Evolutionary conservation across 2,797 vertebrate species (phyloP).

Genomic region (Triplophysa bombifrons): DNA sequence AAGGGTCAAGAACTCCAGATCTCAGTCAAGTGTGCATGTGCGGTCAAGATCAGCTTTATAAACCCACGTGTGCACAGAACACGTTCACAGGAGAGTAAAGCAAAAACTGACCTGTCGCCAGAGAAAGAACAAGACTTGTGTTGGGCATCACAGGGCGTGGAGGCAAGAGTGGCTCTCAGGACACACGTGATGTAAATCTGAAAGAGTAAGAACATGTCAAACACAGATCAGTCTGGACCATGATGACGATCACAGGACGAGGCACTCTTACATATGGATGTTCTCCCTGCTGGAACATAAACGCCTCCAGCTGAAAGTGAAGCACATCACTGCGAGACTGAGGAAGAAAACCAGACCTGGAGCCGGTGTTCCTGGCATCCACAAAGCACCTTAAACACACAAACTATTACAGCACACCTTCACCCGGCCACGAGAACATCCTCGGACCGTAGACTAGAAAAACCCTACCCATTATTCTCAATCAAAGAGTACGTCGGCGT

Average conservation of each 20-base stretch:
- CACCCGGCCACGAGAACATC: background rate
- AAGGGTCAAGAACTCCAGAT: too few species aligned
- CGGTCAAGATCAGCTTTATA: too few species aligned
- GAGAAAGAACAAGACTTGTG: constrained; percentile 21
- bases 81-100: too few species aligned
- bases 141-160: background rate
- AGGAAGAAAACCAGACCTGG: constrained; percentile 14
- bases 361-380: background rate
- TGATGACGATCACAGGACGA: accelerated
- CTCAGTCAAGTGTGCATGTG: too few species aligned
- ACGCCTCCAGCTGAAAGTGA: constrained; percentile 11
- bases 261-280: background rate
- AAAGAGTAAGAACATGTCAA: background rate
- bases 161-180: constrained; percentile 16
- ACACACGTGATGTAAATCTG: constrained; percentile 20
- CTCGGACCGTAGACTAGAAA: background rate
- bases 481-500: constrained; percentile 21
- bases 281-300: background rate
- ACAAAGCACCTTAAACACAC: background rate
- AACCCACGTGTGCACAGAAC: too few species aligned
- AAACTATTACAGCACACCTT: too few species aligned
- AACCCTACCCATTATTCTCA: constrained; percentile 42
- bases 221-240: background rate
- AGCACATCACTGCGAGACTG: background rate
- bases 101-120: background rate